These are phyloP conservation scores for Sycophaga agraensis DNA, from an alignment of 1,140 invertebrate genomes.

Conservation along the genomic window DNA sequence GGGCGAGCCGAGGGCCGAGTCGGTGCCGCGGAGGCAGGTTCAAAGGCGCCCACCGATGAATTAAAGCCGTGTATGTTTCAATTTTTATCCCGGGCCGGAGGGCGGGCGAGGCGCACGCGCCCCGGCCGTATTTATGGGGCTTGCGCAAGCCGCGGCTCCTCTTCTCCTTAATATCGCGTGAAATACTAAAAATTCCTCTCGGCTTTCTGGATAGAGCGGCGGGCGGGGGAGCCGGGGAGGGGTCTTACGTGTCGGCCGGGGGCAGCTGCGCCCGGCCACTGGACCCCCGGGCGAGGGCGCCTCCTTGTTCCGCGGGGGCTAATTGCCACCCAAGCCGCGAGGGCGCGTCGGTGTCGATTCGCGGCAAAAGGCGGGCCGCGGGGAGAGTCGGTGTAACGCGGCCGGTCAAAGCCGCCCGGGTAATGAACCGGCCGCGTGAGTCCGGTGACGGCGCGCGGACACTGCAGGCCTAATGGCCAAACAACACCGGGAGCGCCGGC, in stretches of 20 bases:
- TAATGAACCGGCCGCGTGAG: background rate
- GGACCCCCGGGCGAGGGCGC: too few species aligned
- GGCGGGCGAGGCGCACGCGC: background rate
- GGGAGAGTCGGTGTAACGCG: background rate
- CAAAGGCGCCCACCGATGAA: conserved; percentile 1
- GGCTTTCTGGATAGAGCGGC: too few species aligned
- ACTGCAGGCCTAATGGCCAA: conserved; percentile 42
- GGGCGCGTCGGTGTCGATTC: too few species aligned
- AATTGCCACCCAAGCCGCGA: too few species aligned
- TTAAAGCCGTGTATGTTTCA: conserved; percentile 6
- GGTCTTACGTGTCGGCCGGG: too few species aligned
- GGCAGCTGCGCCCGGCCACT: too few species aligned
- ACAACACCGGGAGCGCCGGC: conserved; percentile 35
- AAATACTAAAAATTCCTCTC: background rate
- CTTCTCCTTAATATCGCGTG: background rate
- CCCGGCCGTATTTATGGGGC: conserved; percentile 1
- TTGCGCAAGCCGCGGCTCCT: too few species aligned
- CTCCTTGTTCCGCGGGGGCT: too few species aligned
- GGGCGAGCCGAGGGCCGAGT: too few species aligned
- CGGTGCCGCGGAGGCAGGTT: conserved; percentile 14
- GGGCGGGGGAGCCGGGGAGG: too few species aligned
- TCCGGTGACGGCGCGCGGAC: conserved; percentile 5
- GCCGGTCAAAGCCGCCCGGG: background rate
- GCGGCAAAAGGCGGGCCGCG: too few species aligned
- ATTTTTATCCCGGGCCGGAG: conserved; percentile 16